Conservation (phyloP, 23 tunicate genomes). For the Botrylloides violaceus region DNA sequence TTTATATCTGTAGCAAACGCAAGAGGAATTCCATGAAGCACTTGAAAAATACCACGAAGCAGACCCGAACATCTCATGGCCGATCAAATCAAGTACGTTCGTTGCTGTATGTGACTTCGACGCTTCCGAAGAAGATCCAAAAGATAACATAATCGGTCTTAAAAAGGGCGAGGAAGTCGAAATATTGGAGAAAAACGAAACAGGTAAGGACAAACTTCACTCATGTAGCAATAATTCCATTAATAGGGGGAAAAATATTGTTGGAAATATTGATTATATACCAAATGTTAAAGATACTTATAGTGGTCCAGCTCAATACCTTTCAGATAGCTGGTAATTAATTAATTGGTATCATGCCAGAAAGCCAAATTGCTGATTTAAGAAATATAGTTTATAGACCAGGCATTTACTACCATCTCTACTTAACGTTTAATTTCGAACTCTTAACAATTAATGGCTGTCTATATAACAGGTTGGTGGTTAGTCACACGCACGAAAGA, state of each 20-base stretch:
- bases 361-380: no score
- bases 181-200: slow-evolving; percentile 28
- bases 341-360: no score
- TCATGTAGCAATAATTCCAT: no score
- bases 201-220: slow-evolving; percentile 32
- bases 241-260: no score
- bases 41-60: neutral
- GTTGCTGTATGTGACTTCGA: slow-evolving; percentile 36
- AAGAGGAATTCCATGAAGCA: neutral
- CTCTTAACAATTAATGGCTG: no score
- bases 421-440: no score
- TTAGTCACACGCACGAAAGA: slow-evolving; percentile 4
- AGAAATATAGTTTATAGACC: no score
- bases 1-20: neutral
- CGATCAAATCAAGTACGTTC: slow-evolving; percentile 3
- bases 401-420: no score
- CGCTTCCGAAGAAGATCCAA: slow-evolving; percentile 23
- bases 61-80: slow-evolving; percentile 22
- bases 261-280: no score
- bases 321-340: no score
- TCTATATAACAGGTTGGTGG: slow-evolving; percentile 18
- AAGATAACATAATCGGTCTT: slow-evolving; percentile 28
- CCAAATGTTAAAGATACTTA: no score
- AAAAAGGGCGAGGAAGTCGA: slow-evolving; percentile 27
- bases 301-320: no score